A percentile compares a stretch with the other conserved stretches of the same genome.
Conservation (phyloP, 2,888 invertebrate genomes). For the Troides oblongomaculatus region DNA sequence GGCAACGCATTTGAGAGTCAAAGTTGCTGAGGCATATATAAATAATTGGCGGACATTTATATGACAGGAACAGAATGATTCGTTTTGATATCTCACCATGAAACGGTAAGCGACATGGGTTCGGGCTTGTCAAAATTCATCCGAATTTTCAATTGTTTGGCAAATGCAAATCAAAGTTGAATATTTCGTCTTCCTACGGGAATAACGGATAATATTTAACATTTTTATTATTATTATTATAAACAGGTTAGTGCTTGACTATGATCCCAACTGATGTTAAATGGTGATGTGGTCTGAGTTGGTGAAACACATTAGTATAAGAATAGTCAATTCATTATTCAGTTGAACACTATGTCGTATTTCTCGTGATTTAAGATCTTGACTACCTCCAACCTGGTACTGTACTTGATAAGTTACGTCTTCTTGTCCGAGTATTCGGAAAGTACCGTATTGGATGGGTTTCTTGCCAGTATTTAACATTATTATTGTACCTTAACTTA, state of each 20-base stretch:
- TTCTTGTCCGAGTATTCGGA: too few species aligned
- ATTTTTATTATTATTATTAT: not conserved
- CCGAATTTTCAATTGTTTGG: slow-evolving; percentile 1
- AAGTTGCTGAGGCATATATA: slow-evolving; percentile 33
- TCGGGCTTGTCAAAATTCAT: slow-evolving; percentile 10
- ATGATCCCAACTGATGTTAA: too few species aligned
- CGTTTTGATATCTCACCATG: slow-evolving; percentile 23
- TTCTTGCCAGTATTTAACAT: not conserved
- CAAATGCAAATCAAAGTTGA: not conserved
- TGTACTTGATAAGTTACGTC: too few species aligned
- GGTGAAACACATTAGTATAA: too few species aligned
- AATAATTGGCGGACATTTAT: slow-evolving; percentile 33
- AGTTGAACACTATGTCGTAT: too few species aligned
- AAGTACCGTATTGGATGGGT: too few species aligned
- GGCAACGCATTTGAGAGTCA: slow-evolving; percentile 33
- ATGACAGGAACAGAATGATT: slow-evolving; percentile 34
- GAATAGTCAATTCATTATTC: too few species aligned
- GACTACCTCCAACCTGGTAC: too few species aligned
- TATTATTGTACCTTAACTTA: not conserved
- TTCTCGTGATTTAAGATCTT: too few species aligned
- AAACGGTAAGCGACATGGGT: slow-evolving; percentile 4
- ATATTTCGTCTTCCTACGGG: not conserved
- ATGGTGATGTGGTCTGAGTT: too few species aligned
- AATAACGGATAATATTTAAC: not conserved
- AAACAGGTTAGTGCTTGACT: too few species aligned